Percentiles rank a stretch among this genome's conserved stretches.
Conservation (phyloP, 2,113 vertebrate species). For the Poecilia latipinna region DNA sequence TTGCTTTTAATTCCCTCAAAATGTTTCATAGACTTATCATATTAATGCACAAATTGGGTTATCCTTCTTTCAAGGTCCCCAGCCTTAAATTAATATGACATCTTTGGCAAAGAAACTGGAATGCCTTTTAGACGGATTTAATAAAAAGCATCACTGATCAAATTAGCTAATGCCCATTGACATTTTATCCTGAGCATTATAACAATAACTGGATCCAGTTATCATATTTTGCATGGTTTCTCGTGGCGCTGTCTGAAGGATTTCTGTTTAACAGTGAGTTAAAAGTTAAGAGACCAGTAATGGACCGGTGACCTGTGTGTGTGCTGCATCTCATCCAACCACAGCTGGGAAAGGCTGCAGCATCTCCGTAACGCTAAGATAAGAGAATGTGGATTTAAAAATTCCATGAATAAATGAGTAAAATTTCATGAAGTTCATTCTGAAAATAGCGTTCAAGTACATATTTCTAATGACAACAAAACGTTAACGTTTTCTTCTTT, state of each 20-base stretch:
- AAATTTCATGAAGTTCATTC: constrained; percentile 8
- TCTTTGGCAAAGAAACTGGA: constrained; percentile 76
- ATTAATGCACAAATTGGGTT: constrained; percentile 78
- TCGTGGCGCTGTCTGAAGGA: constrained; percentile 59
- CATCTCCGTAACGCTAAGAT: constrained; percentile 14
- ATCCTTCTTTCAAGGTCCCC: constrained; percentile 77
- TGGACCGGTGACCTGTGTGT: background rate
- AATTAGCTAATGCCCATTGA: constrained; percentile 82
- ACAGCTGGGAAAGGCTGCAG: constrained; percentile 7
- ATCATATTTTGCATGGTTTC: constrained; percentile 66
- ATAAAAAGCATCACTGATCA: constrained; percentile 81
- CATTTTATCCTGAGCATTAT: constrained; percentile 80
- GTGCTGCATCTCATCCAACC: background rate
- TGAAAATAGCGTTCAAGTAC: too few relatives aligned
- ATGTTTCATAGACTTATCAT: constrained; percentile 64
- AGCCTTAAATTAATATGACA: constrained; percentile 77
- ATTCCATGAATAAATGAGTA: background rate
- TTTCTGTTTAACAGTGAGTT: constrained; percentile 63
- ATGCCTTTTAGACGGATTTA: constrained; percentile 82
- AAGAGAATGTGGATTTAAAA: background rate
- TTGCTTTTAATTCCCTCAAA: constrained; percentile 66
- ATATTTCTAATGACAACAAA: too few relatives aligned
- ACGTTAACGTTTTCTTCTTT: too few relatives aligned
- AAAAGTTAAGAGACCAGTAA: constrained; percentile 46
- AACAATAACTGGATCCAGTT: constrained; percentile 74